These are phyloP conservation scores for Ptyas mucosa DNA, from an alignment of 2,113 vertebrate species.

Conservation along the genomic window DNA sequence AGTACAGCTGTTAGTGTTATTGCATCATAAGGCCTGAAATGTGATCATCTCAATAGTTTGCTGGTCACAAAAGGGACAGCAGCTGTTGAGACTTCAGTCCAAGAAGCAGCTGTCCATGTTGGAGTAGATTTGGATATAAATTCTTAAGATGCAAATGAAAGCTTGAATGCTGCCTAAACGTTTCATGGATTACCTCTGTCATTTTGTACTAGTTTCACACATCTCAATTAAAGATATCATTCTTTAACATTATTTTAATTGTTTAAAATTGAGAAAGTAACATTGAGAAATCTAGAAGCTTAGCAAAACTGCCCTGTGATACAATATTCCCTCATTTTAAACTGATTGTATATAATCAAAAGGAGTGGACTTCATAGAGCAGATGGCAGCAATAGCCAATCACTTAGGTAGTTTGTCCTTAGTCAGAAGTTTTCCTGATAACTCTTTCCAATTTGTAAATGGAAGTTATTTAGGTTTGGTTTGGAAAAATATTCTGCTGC, in stretches of 20 bases:
- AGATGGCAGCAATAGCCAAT: neutral
- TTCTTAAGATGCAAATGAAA: conserved; percentile 40
- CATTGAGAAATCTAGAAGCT: neutral
- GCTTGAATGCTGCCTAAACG: conserved; percentile 3
- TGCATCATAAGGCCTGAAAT: neutral
- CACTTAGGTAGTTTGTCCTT: neutral
- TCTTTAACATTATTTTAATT: neutral
- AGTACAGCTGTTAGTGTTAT: conserved; percentile 28
- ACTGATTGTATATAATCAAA: neutral
- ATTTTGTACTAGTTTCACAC: neutral
- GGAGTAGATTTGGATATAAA: conserved; percentile 13
- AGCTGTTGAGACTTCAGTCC: conserved; percentile 34
- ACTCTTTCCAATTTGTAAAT: neutral
- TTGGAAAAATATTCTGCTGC: neutral
- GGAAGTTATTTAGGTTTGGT: neutral
- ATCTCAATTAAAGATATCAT: neutral
- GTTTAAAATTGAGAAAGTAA: neutral
- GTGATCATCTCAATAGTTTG: conserved; percentile 1
- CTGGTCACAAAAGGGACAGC: conserved; percentile 20
- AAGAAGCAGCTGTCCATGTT: conserved; percentile 21
- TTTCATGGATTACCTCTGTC: conserved; percentile 3
- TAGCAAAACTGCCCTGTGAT: neutral
- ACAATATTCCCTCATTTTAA: conserved; percentile 2
- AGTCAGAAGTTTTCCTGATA: neutral
- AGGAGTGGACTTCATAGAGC: neutral